Evolutionary conservation across 2,113 vertebrate genomes (phyloP), one percentile per base, ranked within the genome.

Genomic region (Nycticorax nycticorax): DNA sequence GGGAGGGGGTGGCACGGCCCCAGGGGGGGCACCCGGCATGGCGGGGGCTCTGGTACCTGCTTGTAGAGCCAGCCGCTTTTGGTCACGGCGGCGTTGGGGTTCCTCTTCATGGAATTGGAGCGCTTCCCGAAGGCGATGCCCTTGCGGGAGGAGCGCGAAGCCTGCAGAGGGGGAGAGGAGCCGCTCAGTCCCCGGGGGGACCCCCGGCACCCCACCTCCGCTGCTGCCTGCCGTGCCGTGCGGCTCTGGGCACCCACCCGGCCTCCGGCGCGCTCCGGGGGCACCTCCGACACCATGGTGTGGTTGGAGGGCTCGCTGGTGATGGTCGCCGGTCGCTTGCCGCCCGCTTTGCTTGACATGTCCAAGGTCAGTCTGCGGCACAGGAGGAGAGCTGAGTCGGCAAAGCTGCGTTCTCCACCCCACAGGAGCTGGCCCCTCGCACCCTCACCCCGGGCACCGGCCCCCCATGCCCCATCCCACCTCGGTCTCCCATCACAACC

Each of bases 41-140:
- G 35, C 0, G 0, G 9, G 69, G n/a, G 37, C 9, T 37, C 12
- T 1, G 68, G 43, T 91, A 99, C 99, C 99, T 99, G 99, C 87
- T 99, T 99, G 98, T 98, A 98, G 59, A 99, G 98, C 99, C 99
- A 99, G 45, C 99, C 99, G 4, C 98, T 98, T 87, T 98, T 99
- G 93, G 98, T 94, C 26, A 99, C 98, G 1, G 98, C 98, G 0
- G 99, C 99, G 14, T 93, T 99, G 86, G 98, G 99, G 96, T 99
- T 99, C 96, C 99, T 98, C 88, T 99, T 99, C 99, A 99, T 99
- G 37, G 99, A 99, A 97, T 99, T 99, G 69, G 99, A 99, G 59
- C 99, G 99, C 81, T 99, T 99, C 69, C 99, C 99, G 48, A 99
- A 99, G 14, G 98, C 98, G 3, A 99, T 98, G n/a, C 98, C 98